phyloP scores from a whole-genome alignment of 2,888 invertebrate genomes.

The Holacanthella duospinosa region DNA sequence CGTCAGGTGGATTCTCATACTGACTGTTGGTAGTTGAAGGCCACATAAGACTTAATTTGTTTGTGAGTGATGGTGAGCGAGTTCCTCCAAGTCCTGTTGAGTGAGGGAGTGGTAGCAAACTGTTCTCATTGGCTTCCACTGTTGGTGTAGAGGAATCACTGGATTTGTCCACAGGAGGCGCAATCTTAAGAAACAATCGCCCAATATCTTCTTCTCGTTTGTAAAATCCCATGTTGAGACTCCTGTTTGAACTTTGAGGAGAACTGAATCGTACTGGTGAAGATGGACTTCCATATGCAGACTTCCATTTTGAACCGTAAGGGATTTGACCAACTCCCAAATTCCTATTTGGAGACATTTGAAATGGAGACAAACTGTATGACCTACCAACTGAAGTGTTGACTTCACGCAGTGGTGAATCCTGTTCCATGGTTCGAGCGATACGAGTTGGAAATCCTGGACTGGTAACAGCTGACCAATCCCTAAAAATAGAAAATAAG shows the following conservation, averaged over 20 bases:
- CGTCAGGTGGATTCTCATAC: neutral
- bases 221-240: neutral
- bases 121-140: neutral
- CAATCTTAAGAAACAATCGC: neutral
- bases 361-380: neutral
- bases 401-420: neutral
- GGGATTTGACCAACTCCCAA: constrained; percentile 24
- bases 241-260: constrained; percentile 4
- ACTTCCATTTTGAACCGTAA: constrained; percentile 7
- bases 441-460: constrained; percentile 30
- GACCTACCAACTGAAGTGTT: neutral
- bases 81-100: neutral
- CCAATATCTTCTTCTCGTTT: constrained; percentile 11
- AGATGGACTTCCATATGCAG: neutral
- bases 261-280: constrained; percentile 13
- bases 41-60: neutral
- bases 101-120: neutral
- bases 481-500: constrained; percentile 19
- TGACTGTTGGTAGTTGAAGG: neutral
- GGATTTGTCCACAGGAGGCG: neutral
- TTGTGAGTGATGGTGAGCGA: neutral
- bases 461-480: constrained; percentile 32
- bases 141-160: neutral
- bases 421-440: constrained; percentile 17
- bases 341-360: constrained; percentile 18